Conservation (phyloP, 2,888 invertebrate genomes). For the Drosophila nigricruria region DNA sequence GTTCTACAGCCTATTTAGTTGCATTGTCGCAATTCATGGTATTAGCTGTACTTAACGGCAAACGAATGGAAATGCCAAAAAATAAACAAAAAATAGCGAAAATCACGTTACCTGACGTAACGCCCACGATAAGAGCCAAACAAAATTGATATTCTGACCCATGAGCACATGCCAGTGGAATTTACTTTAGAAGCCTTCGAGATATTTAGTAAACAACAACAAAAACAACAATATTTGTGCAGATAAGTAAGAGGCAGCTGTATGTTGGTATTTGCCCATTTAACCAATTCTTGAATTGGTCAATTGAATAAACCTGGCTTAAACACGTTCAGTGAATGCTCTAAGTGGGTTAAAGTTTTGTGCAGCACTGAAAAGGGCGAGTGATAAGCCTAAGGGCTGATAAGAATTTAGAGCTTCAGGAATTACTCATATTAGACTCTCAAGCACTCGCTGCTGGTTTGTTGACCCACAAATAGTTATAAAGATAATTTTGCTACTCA, state of each 20-base stretch:
- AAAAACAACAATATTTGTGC: not conserved
- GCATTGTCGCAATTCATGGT: conserved; percentile 14
- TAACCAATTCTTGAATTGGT: not conserved
- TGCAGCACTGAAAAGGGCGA: not conserved
- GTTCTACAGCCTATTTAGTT: conserved; percentile 4
- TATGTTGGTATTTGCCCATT: not conserved
- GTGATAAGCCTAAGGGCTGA: conserved; percentile 7
- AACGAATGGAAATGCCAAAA: conserved; percentile 23
- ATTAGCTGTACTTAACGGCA: conserved; percentile 23
- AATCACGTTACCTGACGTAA: conserved; percentile 43
- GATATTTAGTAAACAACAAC: conserved; percentile 19
- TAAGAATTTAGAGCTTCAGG: conserved; percentile 3
- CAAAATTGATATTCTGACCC: conserved; percentile 24
- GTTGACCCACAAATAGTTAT: conserved; percentile 10
- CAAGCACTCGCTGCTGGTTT: conserved; percentile 2
- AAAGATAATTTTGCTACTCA: not conserved
- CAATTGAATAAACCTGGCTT: not conserved
- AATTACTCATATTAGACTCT: not conserved
- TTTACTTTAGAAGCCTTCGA: conserved; percentile 36
- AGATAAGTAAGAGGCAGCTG: conserved; percentile 1
- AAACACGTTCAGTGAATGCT: conserved; percentile 4
- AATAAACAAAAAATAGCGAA: conserved; percentile 7
- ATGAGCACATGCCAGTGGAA: conserved; percentile 66
- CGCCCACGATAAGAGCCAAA: conserved; percentile 46
- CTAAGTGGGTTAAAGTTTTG: conserved; percentile 2